A percentile compares a stretch with the other conserved stretches of the same genome.
Conservation (phyloP, 2,888 invertebrate species). For the Ennomos fuscantarius region DNA sequence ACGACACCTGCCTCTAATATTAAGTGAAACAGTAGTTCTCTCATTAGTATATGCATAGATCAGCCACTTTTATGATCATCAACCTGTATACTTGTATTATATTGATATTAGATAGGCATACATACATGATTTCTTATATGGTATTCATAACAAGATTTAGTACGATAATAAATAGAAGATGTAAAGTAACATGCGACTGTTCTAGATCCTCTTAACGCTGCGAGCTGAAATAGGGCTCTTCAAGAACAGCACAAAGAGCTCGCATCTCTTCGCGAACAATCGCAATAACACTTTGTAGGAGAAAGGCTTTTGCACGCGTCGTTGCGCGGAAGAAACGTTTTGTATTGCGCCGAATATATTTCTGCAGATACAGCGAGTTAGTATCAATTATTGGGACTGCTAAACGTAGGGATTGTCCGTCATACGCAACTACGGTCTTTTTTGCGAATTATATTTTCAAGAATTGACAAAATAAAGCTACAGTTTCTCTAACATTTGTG, state of each 20-base stretch:
- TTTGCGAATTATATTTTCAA: too few species aligned
- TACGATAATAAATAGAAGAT: not conserved
- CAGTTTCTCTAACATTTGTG: too few species aligned
- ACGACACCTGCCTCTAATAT: too few species aligned
- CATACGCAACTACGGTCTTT: not conserved
- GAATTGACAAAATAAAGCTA: too few species aligned
- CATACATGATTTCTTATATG: not conserved
- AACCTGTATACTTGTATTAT: too few species aligned
- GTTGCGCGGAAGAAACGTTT: slow-evolving; percentile 14
- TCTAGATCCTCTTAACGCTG: slow-evolving; percentile 11
- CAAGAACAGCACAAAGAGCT: slow-evolving; percentile 35
- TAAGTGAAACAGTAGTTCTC: too few species aligned
- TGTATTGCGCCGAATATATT: slow-evolving; percentile 13
- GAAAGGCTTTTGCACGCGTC: slow-evolving; percentile 25
- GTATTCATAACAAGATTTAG: not conserved
- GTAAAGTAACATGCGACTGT: slow-evolving; percentile 19
- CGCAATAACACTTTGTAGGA: slow-evolving; percentile 40
- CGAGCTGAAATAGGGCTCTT: slow-evolving; percentile 30
- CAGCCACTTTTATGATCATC: too few species aligned
- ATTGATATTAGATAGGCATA: too few species aligned
- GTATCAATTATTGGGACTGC: not conserved
- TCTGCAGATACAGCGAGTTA: slow-evolving; percentile 13
- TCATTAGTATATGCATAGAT: too few species aligned
- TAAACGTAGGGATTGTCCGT: too few species aligned
- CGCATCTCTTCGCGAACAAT: slow-evolving; percentile 38